Conservation (phyloP, 2,888 invertebrate genomes). For the Polietes domitor region DNA sequence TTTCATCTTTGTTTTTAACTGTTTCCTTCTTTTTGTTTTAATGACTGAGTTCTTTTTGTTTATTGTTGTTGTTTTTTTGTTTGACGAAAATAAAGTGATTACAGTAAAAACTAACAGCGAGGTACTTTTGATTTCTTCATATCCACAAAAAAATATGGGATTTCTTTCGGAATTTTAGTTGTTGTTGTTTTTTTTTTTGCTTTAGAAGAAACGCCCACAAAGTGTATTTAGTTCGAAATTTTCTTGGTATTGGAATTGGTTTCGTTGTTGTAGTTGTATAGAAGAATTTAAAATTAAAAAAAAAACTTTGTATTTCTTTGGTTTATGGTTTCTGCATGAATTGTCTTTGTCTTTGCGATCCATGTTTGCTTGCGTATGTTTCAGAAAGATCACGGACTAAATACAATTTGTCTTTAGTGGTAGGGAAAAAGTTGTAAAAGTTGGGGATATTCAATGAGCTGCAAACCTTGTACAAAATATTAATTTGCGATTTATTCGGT, state of each 20-base stretch:
- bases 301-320: conserved; percentile 27
- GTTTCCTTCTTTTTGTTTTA: conserved; percentile 2
- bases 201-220: conserved; percentile 70
- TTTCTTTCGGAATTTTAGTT: conserved; percentile 27
- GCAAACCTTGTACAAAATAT: not conserved
- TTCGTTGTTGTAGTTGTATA: not conserved
- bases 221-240: conserved; percentile 41
- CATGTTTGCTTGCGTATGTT: not conserved
- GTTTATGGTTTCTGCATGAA: conserved; percentile 17
- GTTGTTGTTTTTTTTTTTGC: conserved; percentile 62
- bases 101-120: conserved; percentile 37
- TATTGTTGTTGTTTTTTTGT: conserved; percentile 1
- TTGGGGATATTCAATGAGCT: conserved; percentile 8
- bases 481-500: too few relatives aligned
- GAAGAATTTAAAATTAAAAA: conserved; percentile 1
- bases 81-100: conserved; percentile 17
- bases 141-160: conserved; percentile 59
- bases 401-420: not conserved
- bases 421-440: not conserved
- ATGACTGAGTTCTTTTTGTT: conserved; percentile 32
- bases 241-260: conserved; percentile 49
- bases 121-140: conserved; percentile 25
- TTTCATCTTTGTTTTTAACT: conserved; percentile 30
- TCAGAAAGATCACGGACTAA: not conserved
- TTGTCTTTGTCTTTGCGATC: not conserved